These are phyloP conservation scores for Coturnix japonica DNA, from an alignment of 2,113 vertebrate species.

Conservation along the genomic window DNA sequence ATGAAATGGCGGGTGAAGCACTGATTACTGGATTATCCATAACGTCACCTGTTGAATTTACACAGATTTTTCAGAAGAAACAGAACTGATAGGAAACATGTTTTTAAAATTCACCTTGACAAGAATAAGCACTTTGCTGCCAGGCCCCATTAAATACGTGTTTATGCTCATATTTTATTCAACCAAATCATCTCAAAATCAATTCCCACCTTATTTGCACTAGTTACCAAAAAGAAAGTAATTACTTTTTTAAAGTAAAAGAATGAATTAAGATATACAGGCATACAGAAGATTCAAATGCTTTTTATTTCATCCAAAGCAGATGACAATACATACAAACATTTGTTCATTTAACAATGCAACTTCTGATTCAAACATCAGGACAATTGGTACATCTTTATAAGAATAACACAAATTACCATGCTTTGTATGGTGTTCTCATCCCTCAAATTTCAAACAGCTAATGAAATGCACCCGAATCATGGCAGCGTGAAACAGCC, in stretches of 20 bases:
- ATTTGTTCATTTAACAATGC: not conserved
- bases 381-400: not conserved
- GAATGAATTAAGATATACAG: conserved; percentile 6
- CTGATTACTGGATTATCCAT: conserved; percentile 53
- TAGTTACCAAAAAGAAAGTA: conserved; percentile 6
- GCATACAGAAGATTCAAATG: not conserved
- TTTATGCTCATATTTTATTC: conserved; percentile 22
- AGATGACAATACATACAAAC: not conserved
- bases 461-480: not conserved
- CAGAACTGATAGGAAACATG: not conserved
- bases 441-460: not conserved
- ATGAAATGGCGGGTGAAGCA: conserved; percentile 53
- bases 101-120: conserved; percentile 18
- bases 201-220: conserved; percentile 55
- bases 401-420: not conserved
- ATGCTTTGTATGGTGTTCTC: not conserved
- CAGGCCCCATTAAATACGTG: not conserved
- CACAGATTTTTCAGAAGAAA: conserved; percentile 20
- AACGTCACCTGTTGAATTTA: conserved; percentile 49
- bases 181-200: conserved; percentile 37
- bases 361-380: not conserved
- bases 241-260: conserved; percentile 45
- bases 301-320: conserved; percentile 27
- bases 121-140: not conserved
- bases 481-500: not conserved